Evolutionary conservation across 92 coral and sea anemone species (phyloP), one percentile per base, ranked within the genome.

Genomic region (Siderastrea siderea): DNA sequence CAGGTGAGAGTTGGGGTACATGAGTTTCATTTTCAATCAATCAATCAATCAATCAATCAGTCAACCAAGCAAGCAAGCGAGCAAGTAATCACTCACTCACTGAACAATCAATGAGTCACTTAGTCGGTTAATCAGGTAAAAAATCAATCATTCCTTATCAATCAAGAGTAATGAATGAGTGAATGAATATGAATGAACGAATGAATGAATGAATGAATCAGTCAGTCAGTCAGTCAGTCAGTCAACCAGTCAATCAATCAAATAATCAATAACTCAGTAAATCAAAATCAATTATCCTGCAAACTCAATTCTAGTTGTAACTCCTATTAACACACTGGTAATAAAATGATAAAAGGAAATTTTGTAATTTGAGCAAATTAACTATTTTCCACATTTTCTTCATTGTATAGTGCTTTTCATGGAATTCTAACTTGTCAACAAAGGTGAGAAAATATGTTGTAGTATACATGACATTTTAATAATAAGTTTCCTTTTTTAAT

Each of bases 371-470:
- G 16, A 57, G 44, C 38, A 4, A 57, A 50, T 48, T 7, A 17
- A 15, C 47, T 7, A 3, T 70, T 46, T 13, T 17, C 57, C 16
- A 15, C 26, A 4, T 83, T 1, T 73, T 71, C 7, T 54, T 51
- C 53, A 3, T 46, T 47, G 0, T 15, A 2, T 59, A 78, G 84
- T 69, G 84, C 90, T 55, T 77, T 78, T 26, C 90, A 78, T 77
- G 86, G 85, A 66, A 78, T 79, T 17, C 60, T 87, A 15, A 87
- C 66, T 3, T 78, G 77, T 44, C 90, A 78, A 46, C 79, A 78
- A 54, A 71, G 78, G 85, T 87, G 79, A 58, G 90, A 19, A 74
- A 9, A 53, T 3, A 19, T 8, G 7, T 3, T 47, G 5, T 6
- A 46, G 47, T 7, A 17, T 75, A 53, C 9, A 17, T 5, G 68